These are phyloP conservation scores for Conus canariensis DNA, from an alignment of 2,888 invertebrate species.

Conservation along the genomic window DNA sequence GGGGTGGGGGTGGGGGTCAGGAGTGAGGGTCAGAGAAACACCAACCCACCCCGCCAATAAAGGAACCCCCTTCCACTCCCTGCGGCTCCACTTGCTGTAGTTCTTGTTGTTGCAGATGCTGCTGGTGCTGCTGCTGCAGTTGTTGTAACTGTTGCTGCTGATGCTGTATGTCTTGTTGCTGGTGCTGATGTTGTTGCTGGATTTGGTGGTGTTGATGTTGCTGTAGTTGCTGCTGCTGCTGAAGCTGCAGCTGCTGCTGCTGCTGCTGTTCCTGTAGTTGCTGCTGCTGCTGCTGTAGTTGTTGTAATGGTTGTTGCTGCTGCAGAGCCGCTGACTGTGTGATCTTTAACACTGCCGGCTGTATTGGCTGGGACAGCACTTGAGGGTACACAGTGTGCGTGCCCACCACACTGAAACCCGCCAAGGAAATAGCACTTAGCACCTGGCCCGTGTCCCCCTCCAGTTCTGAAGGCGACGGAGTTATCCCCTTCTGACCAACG, in stretches of 20 bases:
- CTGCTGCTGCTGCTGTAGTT: not conserved
- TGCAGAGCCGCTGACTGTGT: not conserved
- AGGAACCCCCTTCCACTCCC: not conserved
- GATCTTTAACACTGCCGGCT: not conserved
- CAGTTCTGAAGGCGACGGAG: not conserved
- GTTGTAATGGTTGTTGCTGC: not conserved
- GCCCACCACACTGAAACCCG: not conserved
- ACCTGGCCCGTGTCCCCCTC: not conserved
- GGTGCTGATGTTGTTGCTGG: not conserved
- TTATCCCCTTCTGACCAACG: not conserved
- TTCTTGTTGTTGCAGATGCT: not conserved
- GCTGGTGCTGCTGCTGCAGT: not conserved
- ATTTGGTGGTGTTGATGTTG: not conserved
- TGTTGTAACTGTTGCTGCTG: not conserved
- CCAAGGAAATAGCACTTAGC: not conserved
- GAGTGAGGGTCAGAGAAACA: slow-evolving; percentile 24
- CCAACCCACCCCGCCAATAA: slow-evolving; percentile 14
- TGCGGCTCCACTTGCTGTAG: not conserved
- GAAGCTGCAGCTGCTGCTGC: slow-evolving; percentile 5
- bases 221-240: not conserved
- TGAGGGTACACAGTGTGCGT: not conserved
- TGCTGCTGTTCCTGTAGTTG: not conserved
- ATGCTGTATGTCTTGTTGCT: not conserved
- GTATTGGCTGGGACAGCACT: not conserved
- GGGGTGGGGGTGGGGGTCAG: not conserved